Percentiles rank a stretch among this genome's conserved stretches.
Conservation (phyloP, 2,888 invertebrate genomes). For the Flabesymbios commensalis region DNA sequence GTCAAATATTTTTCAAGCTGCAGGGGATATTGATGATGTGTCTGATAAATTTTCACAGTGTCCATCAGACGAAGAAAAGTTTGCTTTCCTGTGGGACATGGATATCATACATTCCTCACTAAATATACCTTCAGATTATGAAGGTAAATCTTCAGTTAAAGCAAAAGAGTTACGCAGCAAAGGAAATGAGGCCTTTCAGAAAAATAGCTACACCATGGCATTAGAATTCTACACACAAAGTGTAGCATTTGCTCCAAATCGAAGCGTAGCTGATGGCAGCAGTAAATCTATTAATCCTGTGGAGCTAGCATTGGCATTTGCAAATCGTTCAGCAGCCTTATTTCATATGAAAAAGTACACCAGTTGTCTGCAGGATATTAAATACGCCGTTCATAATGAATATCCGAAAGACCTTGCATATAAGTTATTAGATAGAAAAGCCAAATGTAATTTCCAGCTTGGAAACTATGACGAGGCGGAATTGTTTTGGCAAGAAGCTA, state of each 20-base stretch:
- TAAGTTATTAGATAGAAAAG: slow-evolving; percentile 72
- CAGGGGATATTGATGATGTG: not conserved
- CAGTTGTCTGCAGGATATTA: slow-evolving; percentile 42
- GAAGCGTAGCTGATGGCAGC: too few relatives aligned
- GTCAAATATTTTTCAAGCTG: not conserved
- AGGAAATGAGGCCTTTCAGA: slow-evolving; percentile 55
- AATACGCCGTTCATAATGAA: slow-evolving; percentile 61
- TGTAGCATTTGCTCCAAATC: slow-evolving; percentile 16
- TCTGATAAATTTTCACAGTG: slow-evolving; percentile 9
- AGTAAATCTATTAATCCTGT: not conserved
- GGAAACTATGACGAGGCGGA: slow-evolving; percentile 61
- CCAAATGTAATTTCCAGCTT: slow-evolving; percentile 69
- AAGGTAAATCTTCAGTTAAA: not conserved
- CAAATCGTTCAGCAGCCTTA: slow-evolving; percentile 57
- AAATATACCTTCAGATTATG: not conserved
- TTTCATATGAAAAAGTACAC: slow-evolving; percentile 34
- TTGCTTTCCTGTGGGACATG: slow-evolving; percentile 4
- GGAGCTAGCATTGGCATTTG: slow-evolving; percentile 42
- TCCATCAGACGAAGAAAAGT: slow-evolving; percentile 1
- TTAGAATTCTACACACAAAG: slow-evolving; percentile 43
- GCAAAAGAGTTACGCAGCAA: slow-evolving; percentile 39
- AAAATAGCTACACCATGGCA: slow-evolving; percentile 44
- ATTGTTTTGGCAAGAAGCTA: slow-evolving; percentile 42
- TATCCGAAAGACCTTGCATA: slow-evolving; percentile 70
- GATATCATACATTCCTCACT: not conserved